Base-by-base conservation (phyloP, 2,797 vertebrate species). In the Pempheris klunzingeri region DNA sequence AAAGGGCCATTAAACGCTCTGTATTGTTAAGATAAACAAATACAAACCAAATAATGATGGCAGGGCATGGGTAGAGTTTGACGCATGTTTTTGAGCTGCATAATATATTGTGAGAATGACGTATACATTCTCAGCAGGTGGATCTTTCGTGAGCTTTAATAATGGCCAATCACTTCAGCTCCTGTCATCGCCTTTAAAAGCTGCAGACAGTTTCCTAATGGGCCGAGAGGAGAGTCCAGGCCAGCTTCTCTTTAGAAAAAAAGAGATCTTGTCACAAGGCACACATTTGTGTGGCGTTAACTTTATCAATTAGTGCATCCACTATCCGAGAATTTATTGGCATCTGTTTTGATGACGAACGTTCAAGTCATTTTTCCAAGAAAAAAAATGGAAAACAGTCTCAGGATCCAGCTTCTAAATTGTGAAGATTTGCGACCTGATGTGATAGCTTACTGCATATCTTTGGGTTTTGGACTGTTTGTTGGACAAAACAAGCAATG, bases 141-240 rank as follows among this genome's bases (percentile, higher is more conserved):
- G 47, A 14, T 18, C 47, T 38, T 78, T 36, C 28, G 58, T 38
- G 44, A 26, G 52, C 44, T 81, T 74, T 86, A 77, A 73, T 80
- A 83, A 74, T 55, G 59, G 30, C 41, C 55, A 32, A 50, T 78
- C 70, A 43, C 57, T 76, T 71, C 58, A 63, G 75, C 63, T 65
- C 15, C 57, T 76, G 67, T 74, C 77, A 69, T 65, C 10, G 5
- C 55, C 59, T 71, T 72, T 77, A 65, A 73, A 74, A 61, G 50
- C 77, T 63, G 46, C 26, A 32, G 41, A 69, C 59, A 22, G 44
- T 60, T 77, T 54, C 34, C 69, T 78, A 77, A 83, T 78, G 54
- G 61, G 49, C 71, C 3, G 15, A 49, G 22, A 79, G 49, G 8
- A 24, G 39, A 46, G 24, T 34, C 60, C 38, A 28, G 58, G 47